Base-by-base conservation (phyloP, 2,888 invertebrate genomes). In the Epinotia ramella region DNA sequence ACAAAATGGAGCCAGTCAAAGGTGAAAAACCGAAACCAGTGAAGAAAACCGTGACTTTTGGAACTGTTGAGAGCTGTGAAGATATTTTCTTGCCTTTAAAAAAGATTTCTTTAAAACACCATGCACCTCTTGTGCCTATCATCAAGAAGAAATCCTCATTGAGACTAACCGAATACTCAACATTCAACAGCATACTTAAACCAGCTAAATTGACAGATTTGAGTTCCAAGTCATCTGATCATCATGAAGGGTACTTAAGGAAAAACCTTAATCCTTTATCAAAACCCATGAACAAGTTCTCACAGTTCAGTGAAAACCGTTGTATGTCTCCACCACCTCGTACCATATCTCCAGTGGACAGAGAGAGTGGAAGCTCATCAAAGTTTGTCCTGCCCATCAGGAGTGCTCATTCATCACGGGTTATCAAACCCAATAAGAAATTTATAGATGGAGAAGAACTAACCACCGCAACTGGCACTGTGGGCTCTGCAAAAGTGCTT, bases 391-490 rank as follows among this genome's bases (percentile, higher is more conserved):
- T 98, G 78, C 98, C 98, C 20, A 95, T 96, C 65, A 95, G 97
- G 82, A 98, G 98, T 94, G 97, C 96, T 18, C 97, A 98, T 88
- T 98, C 98, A 60, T 97, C 97, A 6, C 95, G 98, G 80, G 97
- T 97, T 62, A 98, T 98, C 72, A 98, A 97, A 88, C 98, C 98
- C 59, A 98, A 97, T 85, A 98, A 98, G 90, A 95, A 97, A 80
- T 97, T 98, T 84, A 95, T 97, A 73, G 97, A 97, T 84, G 96
- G 96, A 77, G 96, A 96, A 78, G 96, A 95, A 84, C 91, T 89
- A 62, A 81, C 89, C 72, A 87, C 89, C 63, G 78, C 84, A 40
- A 83, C 83, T 28, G 87, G 86, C 78, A 87, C 81, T 76, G 80
- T 89, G 78, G 81, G 86, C 69, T 84, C 92, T 73, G 87, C 89